These are phyloP conservation scores for Platycercus adscitus DNA, from an alignment of 2,113 vertebrate genomes.

Conservation along the genomic window DNA sequence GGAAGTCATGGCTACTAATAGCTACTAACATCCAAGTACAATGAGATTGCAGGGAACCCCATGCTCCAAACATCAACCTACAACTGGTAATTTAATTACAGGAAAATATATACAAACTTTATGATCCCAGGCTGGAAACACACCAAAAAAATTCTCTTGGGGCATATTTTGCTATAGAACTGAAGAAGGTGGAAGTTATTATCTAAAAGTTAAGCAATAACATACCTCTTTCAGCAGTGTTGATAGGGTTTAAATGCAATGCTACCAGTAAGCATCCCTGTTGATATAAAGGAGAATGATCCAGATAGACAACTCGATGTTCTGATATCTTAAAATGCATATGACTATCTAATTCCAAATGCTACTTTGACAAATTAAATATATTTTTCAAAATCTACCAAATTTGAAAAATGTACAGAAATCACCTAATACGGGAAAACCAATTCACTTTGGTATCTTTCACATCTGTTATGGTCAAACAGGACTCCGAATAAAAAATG, in stretches of 20 bases:
- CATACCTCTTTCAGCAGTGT: background rate
- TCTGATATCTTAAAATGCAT: background rate
- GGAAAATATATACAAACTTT: background rate
- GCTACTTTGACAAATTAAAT: background rate
- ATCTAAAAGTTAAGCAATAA: background rate
- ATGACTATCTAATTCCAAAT: background rate
- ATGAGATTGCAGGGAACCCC: background rate
- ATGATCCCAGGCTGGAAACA: background rate
- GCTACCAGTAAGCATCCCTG: background rate
- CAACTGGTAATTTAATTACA: background rate
- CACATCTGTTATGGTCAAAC: background rate
- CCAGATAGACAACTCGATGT: fast-evolving
- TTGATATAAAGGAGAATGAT: background rate
- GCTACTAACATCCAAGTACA: background rate
- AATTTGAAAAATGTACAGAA: background rate
- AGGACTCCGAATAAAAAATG: background rate
- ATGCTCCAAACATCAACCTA: background rate
- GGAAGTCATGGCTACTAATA: background rate
- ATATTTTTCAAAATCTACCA: background rate
- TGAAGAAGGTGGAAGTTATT: background rate
- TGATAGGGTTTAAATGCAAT: background rate
- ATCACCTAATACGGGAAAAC: background rate
- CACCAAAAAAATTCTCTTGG: background rate
- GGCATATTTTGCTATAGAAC: background rate
- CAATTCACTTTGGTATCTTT: background rate